Evolutionary conservation across 1,140 invertebrate species (phyloP), one percentile per base, ranked within the genome.

Genomic region (Nasonia vitripennis): DNA sequence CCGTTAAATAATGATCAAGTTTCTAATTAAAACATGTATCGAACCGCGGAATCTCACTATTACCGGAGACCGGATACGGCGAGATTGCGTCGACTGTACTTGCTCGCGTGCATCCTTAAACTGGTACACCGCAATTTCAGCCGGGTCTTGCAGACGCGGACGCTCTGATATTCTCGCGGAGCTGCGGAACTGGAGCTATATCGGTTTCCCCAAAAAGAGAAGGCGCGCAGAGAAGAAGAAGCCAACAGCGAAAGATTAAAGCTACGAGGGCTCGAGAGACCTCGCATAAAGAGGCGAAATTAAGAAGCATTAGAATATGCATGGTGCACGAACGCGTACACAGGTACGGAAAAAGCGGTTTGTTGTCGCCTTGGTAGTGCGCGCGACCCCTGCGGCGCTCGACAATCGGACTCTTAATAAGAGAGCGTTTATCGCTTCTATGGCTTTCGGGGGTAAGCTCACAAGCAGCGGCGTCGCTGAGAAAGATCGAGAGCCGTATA

Each of bases 341-440:
- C 34, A 45, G 37, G 37, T 12, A 37, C 34, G 31, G 37, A 14
- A 10, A 23, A 45, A 11, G 73, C 20, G 34, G 55, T 78, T 51
- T 78, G 55, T 83, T 83, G 81, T 48, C 55, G 77, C 48, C 55
- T 83, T 55, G 34, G 84, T 51, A 7, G 41, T 45, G 41, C 74
- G 81, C 45, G 68, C 82, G 80, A 85, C 78, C 85, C 86, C 89
- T 79, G 86, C 86, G 81, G 88, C 86, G 86, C 84, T 75, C 82
- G 87, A 88, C 88, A 89, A 90, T 90, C 81, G 70, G 87, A 86
- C 81, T 78, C 87, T 90, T 89, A 89, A 87, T 87, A 83, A 78
- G 77, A 78, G 68, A 86, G 79, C 89, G 83, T 89, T 91, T 88
- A 89, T 88, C 87, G 78, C 62, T 80, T 70, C 23, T 62, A 67